Conservation (phyloP, 2,113 vertebrate species). For the Amblyornis subalaris region DNA sequence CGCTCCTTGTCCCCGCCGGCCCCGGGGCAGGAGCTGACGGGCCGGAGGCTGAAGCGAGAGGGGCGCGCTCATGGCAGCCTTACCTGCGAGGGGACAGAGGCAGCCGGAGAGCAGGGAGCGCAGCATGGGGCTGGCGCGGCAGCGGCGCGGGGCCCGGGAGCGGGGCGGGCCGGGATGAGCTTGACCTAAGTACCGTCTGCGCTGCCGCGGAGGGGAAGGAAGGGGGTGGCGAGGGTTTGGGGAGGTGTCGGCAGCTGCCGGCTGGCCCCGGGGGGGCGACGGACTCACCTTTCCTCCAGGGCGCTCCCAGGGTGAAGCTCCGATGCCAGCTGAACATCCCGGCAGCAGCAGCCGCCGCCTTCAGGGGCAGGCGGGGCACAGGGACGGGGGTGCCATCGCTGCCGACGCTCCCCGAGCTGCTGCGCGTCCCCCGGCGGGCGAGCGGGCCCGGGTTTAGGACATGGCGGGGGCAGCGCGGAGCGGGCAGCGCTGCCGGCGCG, state of each 20-base stretch:
- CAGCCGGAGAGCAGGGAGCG: slow-evolving; percentile 39
- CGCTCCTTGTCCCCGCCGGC: neutral
- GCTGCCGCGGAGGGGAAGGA: neutral
- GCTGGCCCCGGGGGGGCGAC: neutral
- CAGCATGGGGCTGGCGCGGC: neutral
- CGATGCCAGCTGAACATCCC: slow-evolving; percentile 78
- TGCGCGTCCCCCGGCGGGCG: neutral
- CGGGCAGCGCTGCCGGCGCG: neutral
- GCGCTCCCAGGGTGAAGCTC: slow-evolving; percentile 71
- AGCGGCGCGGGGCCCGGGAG: neutral
- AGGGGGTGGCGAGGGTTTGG: neutral
- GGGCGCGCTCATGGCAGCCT: neutral
- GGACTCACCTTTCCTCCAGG: slow-evolving; percentile 79
- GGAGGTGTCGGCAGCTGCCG: neutral
- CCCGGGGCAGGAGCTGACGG: neutral
- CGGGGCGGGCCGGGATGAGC: neutral
- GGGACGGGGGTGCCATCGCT: neutral
- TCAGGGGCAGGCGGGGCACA: neutral
- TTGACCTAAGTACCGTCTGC: neutral
- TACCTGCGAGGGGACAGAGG: slow-evolving; percentile 45
- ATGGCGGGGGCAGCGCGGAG: neutral
- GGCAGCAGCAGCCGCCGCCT: neutral
- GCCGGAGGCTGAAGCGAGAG: neutral
- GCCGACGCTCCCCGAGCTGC: neutral
- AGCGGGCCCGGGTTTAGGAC: neutral